These are phyloP conservation scores for Todiramphus chloris DNA, from an alignment of 2,113 vertebrate genomes.

Conservation along the genomic window DNA sequence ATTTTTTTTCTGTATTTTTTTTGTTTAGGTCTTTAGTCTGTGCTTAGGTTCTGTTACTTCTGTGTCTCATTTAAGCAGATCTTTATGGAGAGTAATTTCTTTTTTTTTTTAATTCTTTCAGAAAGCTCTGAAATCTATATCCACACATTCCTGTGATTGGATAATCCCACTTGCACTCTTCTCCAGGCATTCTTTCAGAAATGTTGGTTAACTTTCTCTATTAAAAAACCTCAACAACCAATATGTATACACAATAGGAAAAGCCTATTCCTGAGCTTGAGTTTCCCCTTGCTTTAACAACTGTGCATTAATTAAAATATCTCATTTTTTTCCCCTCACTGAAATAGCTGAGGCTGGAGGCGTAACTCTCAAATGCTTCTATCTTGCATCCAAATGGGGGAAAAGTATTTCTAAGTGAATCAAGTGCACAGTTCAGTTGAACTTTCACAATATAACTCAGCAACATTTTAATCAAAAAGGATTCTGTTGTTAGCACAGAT, in stretches of 20 bases:
- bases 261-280: neutral
- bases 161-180: neutral
- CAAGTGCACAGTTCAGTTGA: neutral
- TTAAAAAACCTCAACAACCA: neutral
- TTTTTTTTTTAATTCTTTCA: neutral
- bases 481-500: slow-evolving; percentile 60
- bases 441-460: slow-evolving; percentile 8
- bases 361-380: neutral
- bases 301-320: neutral
- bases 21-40: no score
- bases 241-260: neutral
- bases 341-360: neutral
- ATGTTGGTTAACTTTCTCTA: neutral
- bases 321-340: neutral
- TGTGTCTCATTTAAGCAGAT: neutral
- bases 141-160: neutral
- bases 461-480: slow-evolving; percentile 55
- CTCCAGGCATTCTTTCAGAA: neutral
- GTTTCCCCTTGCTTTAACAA: neutral
- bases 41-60: neutral
- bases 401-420: neutral
- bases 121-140: neutral
- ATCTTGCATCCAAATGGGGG: neutral
- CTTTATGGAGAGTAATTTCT: neutral
- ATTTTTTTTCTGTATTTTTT: no score